Percentiles rank a stretch among this genome's conserved stretches.
phyloP scores from a whole-genome alignment of 2,888 invertebrate genomes.

The Halocaridina rubra region DNA sequence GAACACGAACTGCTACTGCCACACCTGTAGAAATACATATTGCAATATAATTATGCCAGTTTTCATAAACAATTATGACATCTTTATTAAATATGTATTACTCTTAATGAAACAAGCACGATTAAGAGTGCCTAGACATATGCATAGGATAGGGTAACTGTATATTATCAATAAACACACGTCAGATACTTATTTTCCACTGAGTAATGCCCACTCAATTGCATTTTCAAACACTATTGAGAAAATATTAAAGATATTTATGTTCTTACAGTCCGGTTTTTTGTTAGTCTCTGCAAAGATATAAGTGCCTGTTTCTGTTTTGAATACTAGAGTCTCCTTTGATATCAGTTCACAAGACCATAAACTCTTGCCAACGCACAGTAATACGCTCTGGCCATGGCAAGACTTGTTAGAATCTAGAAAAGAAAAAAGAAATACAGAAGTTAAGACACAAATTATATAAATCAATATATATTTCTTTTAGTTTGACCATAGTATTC shows the following conservation, averaged over 20 bases:
- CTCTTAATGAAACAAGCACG: background rate
- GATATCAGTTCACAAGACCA: conserved; percentile 24
- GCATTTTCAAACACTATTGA: too few relatives aligned
- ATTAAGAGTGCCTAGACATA: background rate
- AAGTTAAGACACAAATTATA: background rate
- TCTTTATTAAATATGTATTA: background rate
- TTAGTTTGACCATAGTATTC: too few relatives aligned
- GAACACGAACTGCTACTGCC: conserved; percentile 30
- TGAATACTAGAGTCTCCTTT: conserved; percentile 26
- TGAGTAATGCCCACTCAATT: too few relatives aligned
- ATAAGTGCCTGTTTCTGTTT: conserved; percentile 5
- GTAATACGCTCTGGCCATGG: background rate
- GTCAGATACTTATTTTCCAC: background rate
- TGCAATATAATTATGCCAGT: background rate
- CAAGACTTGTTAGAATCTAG: background rate
- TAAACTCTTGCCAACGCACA: conserved; percentile 14
- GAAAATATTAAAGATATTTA: too few relatives aligned
- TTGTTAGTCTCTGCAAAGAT: conserved; percentile 18
- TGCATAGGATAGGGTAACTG: background rate
- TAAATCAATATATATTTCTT: background rate
- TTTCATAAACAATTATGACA: background rate
- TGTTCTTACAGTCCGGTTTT: conserved; percentile 35
- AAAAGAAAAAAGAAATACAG: background rate
- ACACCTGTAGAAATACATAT: background rate
- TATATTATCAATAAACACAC: background rate